phyloP scores from a whole-genome alignment of 2,888 invertebrate genomes.

The Listrodromus nycthemerus region DNA sequence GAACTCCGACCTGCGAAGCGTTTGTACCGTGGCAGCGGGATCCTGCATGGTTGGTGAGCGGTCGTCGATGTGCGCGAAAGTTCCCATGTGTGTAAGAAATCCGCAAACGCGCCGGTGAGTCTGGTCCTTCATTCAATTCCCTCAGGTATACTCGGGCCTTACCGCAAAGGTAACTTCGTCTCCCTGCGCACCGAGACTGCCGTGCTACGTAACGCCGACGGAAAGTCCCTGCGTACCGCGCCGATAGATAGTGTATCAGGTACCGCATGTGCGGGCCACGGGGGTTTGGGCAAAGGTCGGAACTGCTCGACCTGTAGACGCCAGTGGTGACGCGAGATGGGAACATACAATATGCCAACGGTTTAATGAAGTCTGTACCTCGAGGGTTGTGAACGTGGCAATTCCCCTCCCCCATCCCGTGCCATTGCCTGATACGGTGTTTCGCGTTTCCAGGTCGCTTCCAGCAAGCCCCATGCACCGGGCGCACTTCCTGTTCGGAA shows the following conservation, averaged over 20 bases:
- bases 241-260: conserved; percentile 16
- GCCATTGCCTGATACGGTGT: conserved; percentile 20
- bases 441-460: conserved; percentile 54
- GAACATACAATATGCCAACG: conserved; percentile 67
- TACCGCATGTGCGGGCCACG: background rate
- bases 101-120: conserved; percentile 42
- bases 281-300: conserved; percentile 46
- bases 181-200: conserved; percentile 22
- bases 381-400: conserved; percentile 43
- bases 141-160: conserved; percentile 44
- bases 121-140: conserved; percentile 54
- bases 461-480: conserved; percentile 48
- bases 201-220: background rate
- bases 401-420: background rate
- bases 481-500: conserved; percentile 74
- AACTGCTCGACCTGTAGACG: conserved; percentile 32
- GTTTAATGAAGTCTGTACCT: conserved; percentile 71
- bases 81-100: conserved; percentile 28
- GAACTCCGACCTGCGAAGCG: conserved; percentile 14
- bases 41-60: background rate
- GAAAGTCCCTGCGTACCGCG: conserved; percentile 8
- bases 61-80: conserved; percentile 19
- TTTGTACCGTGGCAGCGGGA: background rate
- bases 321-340: conserved; percentile 35
- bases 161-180: conserved; percentile 49